Evolutionary conservation across 2,888 invertebrate genomes (phyloP), one percentile per base, ranked within the genome.

Genomic region (Sceliomorpha sp.): DNA sequence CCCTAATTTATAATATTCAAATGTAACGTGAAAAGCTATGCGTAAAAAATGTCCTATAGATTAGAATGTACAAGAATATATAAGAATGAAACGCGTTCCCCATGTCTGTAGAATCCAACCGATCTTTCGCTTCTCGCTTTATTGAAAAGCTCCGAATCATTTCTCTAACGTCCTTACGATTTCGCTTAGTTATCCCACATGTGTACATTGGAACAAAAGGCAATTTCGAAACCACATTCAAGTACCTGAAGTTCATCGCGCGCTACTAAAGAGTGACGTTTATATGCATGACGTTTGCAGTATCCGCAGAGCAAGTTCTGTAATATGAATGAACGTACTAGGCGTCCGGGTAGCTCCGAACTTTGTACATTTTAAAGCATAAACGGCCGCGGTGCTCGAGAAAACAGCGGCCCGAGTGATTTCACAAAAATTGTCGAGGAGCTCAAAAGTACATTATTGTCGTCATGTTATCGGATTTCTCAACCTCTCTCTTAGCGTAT

Each of bases 241-340:
- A 17, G 14, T 34, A 34, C 34, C 36, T 27, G 50, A 50, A 42
- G 42, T 37, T 56, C 31, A 15, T 27, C 58, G 27, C 34, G 24
- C n/a, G 32, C 58, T 10, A 20, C 29, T 42, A 50, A 53, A 47
- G 31, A 47, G 62, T 34, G 34, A 40, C 32, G 55, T 63, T 63
- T 51, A 34, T 62, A 60, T 60, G 60, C 44, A 51, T 51, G 60
- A 51, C 29, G 44, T 51, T 51, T 51, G 34, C 50, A 44, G 40
- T 44, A 50, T 50, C 59, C 29, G 17, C 50, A 14, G 34, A 58
- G 40, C 36, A 9, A 17, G 37, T 40, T 14, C 34, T 48, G 42
- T 44, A 27, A 50, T 42, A 58, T 58, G 58, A 58, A 47, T 58
- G 40, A 40, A 14, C 37, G 29, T 39, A 39, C 36, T 27, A 20